A percentile compares a stretch with the other conserved stretches of the same genome.
Evolutionary conservation across 2,888 invertebrate species (phyloP).

Genomic region (Patella depressa): DNA sequence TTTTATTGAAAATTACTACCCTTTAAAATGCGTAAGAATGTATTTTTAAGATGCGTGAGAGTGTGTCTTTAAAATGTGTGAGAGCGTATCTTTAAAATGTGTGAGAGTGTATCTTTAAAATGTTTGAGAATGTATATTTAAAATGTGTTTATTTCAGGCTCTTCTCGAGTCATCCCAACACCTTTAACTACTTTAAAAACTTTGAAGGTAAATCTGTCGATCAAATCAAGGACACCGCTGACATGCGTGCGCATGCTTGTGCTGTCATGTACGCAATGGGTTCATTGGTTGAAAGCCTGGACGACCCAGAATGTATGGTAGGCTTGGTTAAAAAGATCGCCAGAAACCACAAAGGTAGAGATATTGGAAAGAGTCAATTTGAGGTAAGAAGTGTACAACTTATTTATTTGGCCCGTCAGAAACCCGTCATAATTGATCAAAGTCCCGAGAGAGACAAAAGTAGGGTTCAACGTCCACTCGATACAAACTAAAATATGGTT

Average conservation of each 20-base stretch:
- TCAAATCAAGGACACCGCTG: not conserved
- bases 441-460: no score
- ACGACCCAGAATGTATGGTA: not conserved
- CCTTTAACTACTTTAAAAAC: not conserved
- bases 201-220: not conserved
- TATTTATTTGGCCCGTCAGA: no score
- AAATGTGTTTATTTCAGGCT: not conserved
- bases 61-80: no score
- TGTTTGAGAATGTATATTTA: no score
- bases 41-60: no score
- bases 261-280: slow-evolving; percentile 1
- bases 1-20: no score
- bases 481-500: no score
- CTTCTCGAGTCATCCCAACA: not conserved
- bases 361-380: not conserved
- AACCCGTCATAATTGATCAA: no score
- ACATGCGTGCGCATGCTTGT: not conserved
- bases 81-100: no score
- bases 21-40: no score
- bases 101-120: no score
- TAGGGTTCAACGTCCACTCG: no score
- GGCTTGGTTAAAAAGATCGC: not conserved
- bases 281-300: not conserved
- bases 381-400: not conserved
- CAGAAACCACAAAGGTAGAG: not conserved